phyloP scores from a whole-genome alignment of 2,888 invertebrate genomes.

The Spicauda simplicius region DNA sequence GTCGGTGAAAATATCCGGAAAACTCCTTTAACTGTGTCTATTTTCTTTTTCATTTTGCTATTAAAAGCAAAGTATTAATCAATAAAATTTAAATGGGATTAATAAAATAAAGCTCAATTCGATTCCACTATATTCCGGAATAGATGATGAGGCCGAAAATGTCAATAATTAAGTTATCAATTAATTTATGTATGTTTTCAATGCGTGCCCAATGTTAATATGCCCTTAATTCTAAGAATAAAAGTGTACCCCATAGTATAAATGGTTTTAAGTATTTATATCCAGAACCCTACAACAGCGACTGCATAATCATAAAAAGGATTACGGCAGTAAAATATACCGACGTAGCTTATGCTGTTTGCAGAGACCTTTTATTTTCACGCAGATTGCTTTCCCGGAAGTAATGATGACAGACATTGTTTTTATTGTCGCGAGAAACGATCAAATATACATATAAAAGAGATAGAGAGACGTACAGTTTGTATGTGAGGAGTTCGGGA shows the following conservation, averaged over 20 bases:
- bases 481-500: neutral
- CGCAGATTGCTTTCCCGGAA: slow-evolving; percentile 44
- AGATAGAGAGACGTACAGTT: neutral
- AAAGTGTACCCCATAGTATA: neutral
- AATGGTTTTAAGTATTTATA: neutral
- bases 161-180: too few species aligned
- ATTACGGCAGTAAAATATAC: slow-evolving; percentile 48
- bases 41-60: too few species aligned
- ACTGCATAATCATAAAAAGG: slow-evolving; percentile 50
- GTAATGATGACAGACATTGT: slow-evolving; percentile 34
- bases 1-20: too few species aligned
- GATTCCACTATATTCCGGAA: too few species aligned
- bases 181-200: too few species aligned
- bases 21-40: too few species aligned
- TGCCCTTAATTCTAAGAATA: too few species aligned
- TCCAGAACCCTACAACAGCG: slow-evolving; percentile 19
- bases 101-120: too few species aligned
- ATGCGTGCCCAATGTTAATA: too few species aligned
- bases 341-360: slow-evolving; percentile 37
- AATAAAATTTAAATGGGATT: too few species aligned
- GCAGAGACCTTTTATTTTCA: slow-evolving; percentile 47
- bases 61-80: too few species aligned
- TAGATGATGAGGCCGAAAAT: too few species aligned
- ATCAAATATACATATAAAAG: neutral
- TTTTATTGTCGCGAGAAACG: slow-evolving; percentile 21